Base-by-base conservation (phyloP, 1,140 invertebrate species). In the Zaprionus taronus region DNA sequence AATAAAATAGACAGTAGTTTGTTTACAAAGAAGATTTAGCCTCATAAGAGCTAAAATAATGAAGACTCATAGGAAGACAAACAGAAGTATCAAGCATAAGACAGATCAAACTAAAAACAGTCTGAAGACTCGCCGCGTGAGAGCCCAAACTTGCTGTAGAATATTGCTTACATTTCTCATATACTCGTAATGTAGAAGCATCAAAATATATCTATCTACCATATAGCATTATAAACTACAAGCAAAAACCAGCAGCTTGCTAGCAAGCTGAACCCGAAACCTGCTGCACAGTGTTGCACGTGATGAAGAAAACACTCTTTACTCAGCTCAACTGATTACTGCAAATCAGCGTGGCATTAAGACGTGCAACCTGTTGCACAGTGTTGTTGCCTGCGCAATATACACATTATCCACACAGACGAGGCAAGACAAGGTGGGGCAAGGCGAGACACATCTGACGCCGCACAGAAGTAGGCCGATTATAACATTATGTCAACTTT, bases 401-500 rank as follows among this genome's bases (percentile, higher is more conserved):
- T 85, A 82, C 85, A 71, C 85, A 89, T 89, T 90, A 89, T 90
- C 80, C 79, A 79, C 72, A 64, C n/a, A 76, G 77, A 65, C 74
- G 36, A 66, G 64, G 72, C 62, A 17, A 15, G 38, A 41, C 15
- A 12, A n/a, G 38, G 38, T 41, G 41, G 41, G n/a, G 6, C 85
- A 69, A 74, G 78, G 89, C 84, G 83, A 87, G 83, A 84, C 49
- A 24, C 28, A 26, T 28, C 14, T 14, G 28, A 24, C 20, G 20
- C 12, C 51, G 55, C 80, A 79, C 57, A 79, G 77, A 81, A 89
- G 84, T 89, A 55, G 74, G 79, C 58, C 84, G 85, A 89, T 89
- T 89, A 89, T 89, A 90, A 84, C 85, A 89, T 89, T 89, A 89
- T 89, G 85, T 89, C 85, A 89, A 89, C 85, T 89, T 89, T 89